Evolutionary conservation across 2,113 vertebrate species (phyloP), one percentile per base, ranked within the genome.

Genomic region (Hystrix brachyura): DNA sequence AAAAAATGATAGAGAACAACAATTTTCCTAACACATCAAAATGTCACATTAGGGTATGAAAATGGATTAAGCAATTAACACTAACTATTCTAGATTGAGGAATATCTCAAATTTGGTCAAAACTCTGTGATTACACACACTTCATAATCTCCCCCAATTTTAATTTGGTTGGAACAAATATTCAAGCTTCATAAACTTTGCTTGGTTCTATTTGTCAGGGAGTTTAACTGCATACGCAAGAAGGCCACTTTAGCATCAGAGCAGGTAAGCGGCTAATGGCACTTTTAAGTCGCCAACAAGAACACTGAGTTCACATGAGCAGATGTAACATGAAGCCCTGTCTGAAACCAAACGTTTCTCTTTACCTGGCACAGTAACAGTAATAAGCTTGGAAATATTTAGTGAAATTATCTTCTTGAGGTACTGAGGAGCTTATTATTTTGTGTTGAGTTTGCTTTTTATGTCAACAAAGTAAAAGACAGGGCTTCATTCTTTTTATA

Each of bases 121-220:
- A 84, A 88, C 46, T 13, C 82, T 80, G 0, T 81, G 46, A 91
- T 43, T 93, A 32, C 7, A 57, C 34, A 46, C 25, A 27, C 48
- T 87, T 91, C 60, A 91, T 53, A 84, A 88, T 88, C 69, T 59
- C 92, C 65, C 25, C 34, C 29, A 85, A 79, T 88, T 95, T 90
- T 79, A 95, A 86, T 92, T 96, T 92, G 4, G 21, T 59, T 90
- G 60, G 64, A 29, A 60, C 55, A 96, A 76, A 86, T 72, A 88
- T 67, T 94, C 72, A 95, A 91, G 65, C 38, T 14, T 94, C 89
- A 97, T 85, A 87, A 95, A 95, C 48, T 78, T 76, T 93, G 87
- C 92, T 57, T 82, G 86, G 29, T 65, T 96, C 60, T 64, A 86
- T 97, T 97, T 91, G 60, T 82, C 46, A 93, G 34, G 78, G 83